A percentile compares a stretch with the other conserved stretches of the same genome.
These are phyloP conservation scores for Coendou prehensilis DNA, from an alignment of 2,797 vertebrate species.

Conservation along the genomic window DNA sequence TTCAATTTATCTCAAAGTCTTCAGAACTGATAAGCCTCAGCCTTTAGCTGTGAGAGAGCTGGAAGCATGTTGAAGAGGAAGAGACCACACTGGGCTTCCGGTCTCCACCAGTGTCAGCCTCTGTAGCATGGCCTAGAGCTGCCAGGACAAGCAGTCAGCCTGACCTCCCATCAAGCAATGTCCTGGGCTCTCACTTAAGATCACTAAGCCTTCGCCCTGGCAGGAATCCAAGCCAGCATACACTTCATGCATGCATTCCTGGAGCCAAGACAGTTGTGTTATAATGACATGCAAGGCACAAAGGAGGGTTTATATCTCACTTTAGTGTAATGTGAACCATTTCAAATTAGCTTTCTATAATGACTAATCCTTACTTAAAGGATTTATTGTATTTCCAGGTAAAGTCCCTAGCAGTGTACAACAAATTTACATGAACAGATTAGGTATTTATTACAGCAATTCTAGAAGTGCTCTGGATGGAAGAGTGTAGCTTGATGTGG, in stretches of 20 bases:
- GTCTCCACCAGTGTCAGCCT: background rate
- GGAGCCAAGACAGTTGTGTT: conserved; percentile 88
- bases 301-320: conserved; percentile 88
- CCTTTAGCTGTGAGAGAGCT: background rate
- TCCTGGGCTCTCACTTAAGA: conserved; percentile 84
- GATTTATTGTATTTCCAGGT: conserved; percentile 84
- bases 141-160: background rate
- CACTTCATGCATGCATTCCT: conserved; percentile 82
- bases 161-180: conserved; percentile 83
- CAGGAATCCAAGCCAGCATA: conserved; percentile 77
- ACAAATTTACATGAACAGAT: conserved; percentile 84
- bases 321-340: conserved; percentile 84
- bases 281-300: conserved; percentile 84
- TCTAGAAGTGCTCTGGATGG: conserved; percentile 78
- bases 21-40: background rate
- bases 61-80: background rate
- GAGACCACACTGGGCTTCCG: rapidly evolving
- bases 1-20: background rate
- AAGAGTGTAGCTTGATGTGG: conserved; percentile 69
- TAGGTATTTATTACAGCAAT: conserved; percentile 83
- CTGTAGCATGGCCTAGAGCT: background rate
- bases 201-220: conserved; percentile 76
- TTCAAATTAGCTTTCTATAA: conserved; percentile 80
- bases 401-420: conserved; percentile 80
- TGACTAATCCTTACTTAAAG: conserved; percentile 82